phyloP scores from a whole-genome alignment of 1,140 invertebrate genomes.

The Orchestia grillus region DNA sequence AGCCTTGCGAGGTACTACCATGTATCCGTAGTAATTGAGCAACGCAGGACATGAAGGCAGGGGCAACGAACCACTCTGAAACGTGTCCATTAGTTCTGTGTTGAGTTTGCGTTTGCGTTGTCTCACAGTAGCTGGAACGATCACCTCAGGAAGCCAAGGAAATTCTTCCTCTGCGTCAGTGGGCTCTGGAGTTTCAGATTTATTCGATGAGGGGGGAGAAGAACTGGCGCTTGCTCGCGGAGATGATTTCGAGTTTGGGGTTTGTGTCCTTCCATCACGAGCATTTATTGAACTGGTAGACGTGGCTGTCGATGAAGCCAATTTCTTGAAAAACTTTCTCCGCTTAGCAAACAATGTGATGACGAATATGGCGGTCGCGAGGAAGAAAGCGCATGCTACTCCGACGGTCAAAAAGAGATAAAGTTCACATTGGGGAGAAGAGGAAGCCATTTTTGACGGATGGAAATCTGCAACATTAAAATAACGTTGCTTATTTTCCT shows the following conservation, averaged over 20 bases:
- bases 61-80: slow-evolving; percentile 51
- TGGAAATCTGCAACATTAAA: not conserved
- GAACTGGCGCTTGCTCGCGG: not conserved
- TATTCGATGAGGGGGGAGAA: not conserved
- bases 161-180: not conserved
- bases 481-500: not conserved
- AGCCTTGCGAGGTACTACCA: slow-evolving; percentile 65
- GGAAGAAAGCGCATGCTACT: slow-evolving; percentile 66
- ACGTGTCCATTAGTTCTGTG: slow-evolving; percentile 63
- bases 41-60: slow-evolving; percentile 60
- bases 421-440: slow-evolving; percentile 64
- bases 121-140: slow-evolving; percentile 62
- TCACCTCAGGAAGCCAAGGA: slow-evolving; percentile 58
- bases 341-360: slow-evolving; percentile 45
- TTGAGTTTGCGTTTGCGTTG: slow-evolving; percentile 65
- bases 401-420: slow-evolving; percentile 68
- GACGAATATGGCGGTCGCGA: slow-evolving; percentile 65
- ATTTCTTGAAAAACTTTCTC: slow-evolving; percentile 33
- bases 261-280: not conserved
- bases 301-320: slow-evolving; percentile 7
- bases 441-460: not conserved
- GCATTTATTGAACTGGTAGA: not conserved
- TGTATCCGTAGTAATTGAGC: slow-evolving; percentile 67
- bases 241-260: not conserved
- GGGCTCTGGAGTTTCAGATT: not conserved